These are phyloP conservation scores for Adelges cooleyi DNA, from an alignment of 1,140 invertebrate genomes.

Conservation along the genomic window DNA sequence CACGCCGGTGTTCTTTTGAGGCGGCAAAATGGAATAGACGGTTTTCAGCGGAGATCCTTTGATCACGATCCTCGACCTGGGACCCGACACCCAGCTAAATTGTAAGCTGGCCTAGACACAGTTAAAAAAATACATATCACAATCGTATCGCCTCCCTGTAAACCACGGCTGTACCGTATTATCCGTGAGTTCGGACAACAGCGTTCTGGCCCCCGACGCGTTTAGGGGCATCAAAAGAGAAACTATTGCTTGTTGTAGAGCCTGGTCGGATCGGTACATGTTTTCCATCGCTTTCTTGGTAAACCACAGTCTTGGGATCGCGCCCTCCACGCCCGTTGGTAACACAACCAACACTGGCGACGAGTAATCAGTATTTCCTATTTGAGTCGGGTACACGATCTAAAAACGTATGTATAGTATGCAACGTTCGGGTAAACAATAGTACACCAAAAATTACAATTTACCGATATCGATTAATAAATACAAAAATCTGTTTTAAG, in stretches of 20 bases:
- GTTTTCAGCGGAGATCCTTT: constrained; percentile 40
- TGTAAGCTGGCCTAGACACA: constrained; percentile 34
- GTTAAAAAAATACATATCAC: not conserved
- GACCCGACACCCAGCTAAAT: constrained; percentile 44
- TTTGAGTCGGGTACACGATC: constrained; percentile 37
- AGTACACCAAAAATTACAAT: too few species aligned
- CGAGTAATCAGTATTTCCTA: constrained; percentile 40
- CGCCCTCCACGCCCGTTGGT: constrained; percentile 45
- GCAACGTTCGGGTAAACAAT: too few species aligned
- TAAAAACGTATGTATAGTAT: too few species aligned
- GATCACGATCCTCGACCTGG: constrained; percentile 37
- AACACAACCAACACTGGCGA: constrained; percentile 41
- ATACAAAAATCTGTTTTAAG: not conserved
- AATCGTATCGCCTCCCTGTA: not conserved
- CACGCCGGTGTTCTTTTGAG: constrained; percentile 40
- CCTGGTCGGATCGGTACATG: constrained; percentile 3
- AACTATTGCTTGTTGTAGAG: not conserved
- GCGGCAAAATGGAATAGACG: constrained; percentile 42
- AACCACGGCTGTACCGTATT: not conserved
- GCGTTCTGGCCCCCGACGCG: constrained; percentile 1
- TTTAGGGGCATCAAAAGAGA: constrained; percentile 13
- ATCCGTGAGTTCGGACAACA: not conserved
- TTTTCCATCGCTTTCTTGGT: constrained; percentile 37
- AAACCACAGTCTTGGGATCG: constrained; percentile 50
- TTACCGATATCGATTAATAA: not conserved